Evolutionary conservation across 2,113 vertebrate species (phyloP).

Genomic region (Sterrhoptilus dennistouni): DNA sequence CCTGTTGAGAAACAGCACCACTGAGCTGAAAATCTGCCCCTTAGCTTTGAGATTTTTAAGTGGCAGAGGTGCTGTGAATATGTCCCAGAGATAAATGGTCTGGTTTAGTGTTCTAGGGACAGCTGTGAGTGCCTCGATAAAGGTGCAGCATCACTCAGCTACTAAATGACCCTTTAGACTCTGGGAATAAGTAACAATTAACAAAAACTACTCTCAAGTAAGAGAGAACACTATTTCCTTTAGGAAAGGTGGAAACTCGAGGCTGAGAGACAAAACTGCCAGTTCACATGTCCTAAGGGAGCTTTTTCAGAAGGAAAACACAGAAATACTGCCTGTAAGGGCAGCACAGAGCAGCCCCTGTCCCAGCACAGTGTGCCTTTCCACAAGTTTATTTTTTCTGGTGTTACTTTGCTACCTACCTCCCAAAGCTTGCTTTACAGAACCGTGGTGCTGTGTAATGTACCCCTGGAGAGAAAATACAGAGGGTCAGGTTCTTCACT

Average conservation of each 20-base stretch:
- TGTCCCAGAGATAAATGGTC: neutral
- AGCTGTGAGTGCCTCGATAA: neutral
- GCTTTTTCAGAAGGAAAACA: neutral
- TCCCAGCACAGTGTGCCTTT: neutral
- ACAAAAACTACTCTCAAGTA: neutral
- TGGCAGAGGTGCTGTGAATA: neutral
- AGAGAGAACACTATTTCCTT: neutral
- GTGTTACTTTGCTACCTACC: slow-evolving; percentile 18
- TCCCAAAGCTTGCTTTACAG: neutral
- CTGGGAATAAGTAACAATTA: neutral
- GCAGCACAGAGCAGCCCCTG: neutral
- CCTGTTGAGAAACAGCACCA: neutral
- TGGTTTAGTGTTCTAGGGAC: neutral
- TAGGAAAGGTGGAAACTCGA: neutral
- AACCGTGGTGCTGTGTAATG: neutral
- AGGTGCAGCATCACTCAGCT: neutral
- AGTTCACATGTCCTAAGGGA: neutral
- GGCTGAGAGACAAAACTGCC: neutral
- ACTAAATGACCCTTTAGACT: neutral
- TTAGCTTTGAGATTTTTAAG: neutral
- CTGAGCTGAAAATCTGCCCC: neutral
- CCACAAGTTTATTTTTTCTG: slow-evolving; percentile 25
- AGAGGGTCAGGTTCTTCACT: neutral
- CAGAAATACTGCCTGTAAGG: neutral
- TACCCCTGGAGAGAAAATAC: neutral